These are phyloP conservation scores for Psix sp. DNA, from an alignment of 1,140 invertebrate genomes.

Conservation along the genomic window DNA sequence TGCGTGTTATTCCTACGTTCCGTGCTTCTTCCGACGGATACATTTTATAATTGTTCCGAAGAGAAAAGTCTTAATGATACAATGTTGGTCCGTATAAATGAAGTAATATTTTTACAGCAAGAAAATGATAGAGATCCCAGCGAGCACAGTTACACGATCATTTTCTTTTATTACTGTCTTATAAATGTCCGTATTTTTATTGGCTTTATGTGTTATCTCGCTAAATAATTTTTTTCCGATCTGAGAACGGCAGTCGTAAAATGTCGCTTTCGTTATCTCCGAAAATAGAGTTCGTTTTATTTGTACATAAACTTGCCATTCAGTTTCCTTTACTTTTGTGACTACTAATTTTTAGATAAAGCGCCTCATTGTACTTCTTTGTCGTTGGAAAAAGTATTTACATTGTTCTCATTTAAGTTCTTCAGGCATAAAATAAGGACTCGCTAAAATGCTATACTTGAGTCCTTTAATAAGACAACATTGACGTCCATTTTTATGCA, in stretches of 20 bases:
- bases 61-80: too few relatives aligned
- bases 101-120: conserved; percentile 19
- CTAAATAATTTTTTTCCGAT: conserved; percentile 37
- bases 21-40: too few relatives aligned
- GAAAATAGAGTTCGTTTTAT: conserved; percentile 25
- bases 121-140: conserved; percentile 31
- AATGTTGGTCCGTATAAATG: too few relatives aligned
- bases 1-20: too few relatives aligned
- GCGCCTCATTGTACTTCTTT: conserved; percentile 11
- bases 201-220: conserved; percentile 21
- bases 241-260: conserved; percentile 23
- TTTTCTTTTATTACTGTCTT: conserved; percentile 27
- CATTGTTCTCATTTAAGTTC: conserved; percentile 4
- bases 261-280: conserved; percentile 27
- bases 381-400: conserved; percentile 23
- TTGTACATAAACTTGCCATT: conserved; percentile 24
- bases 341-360: conserved; percentile 36
- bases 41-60: too few relatives aligned
- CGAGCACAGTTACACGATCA: conserved; percentile 36
- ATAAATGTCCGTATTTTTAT: conserved; percentile 38
- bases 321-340: conserved; percentile 26
- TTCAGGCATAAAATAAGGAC: not conserved
- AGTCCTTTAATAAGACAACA: not conserved
- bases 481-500: too few relatives aligned
- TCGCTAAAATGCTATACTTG: not conserved